Base-by-base conservation (phyloP, 2,113 vertebrate species). In the Bambusicola thoracicus region DNA sequence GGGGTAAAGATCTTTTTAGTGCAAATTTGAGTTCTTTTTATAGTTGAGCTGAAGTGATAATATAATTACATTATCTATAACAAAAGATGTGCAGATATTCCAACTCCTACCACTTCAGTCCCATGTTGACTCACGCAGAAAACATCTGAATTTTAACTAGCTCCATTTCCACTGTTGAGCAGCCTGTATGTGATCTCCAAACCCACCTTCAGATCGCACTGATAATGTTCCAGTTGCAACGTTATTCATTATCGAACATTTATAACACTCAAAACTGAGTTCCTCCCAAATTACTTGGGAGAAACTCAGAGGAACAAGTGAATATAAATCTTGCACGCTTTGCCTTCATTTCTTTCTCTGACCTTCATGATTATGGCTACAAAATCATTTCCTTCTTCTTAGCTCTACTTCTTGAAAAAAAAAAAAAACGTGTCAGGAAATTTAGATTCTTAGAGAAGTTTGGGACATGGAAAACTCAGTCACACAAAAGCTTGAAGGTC, bases 51-150 rank as follows among this genome's bases (percentile, higher is more conserved):
- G 72, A 93, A 97, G 82, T 83, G 83, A 96, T 85, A 92, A 72
- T 86, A 87, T 93, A 97, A 97, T 97, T 96, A 93, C 72, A 85
- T 96, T 96, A 94, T 21, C 83, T 94, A 85, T 81, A 88, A 97
- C 89, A 90, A 92, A 94, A 96, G 62, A 56, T 84, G 30, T 92
- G 36, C 63, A 90, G 85, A 44, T 92, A 92, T 84, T 89, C 77
- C 62, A 93, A 77, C 66, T 79, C 53, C 87, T 70, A 62, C 70
- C 43, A 32, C 29, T 79, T 81, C 56, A 75, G 8, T 83, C 74
- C 61, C 34, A 21, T 4, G 0, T 56, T 94, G 89, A 92, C 78
- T 95, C 91, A 76, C 13, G 41, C 62, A 63, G 48, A 77, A 91
- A 85, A 79, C 32, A 41, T 6, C 68, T 43, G 34, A 63, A 82